Evolutionary conservation across 2,113 vertebrate species (phyloP), one percentile per base, ranked within the genome.

Genomic region (Coptodon rendalli): DNA sequence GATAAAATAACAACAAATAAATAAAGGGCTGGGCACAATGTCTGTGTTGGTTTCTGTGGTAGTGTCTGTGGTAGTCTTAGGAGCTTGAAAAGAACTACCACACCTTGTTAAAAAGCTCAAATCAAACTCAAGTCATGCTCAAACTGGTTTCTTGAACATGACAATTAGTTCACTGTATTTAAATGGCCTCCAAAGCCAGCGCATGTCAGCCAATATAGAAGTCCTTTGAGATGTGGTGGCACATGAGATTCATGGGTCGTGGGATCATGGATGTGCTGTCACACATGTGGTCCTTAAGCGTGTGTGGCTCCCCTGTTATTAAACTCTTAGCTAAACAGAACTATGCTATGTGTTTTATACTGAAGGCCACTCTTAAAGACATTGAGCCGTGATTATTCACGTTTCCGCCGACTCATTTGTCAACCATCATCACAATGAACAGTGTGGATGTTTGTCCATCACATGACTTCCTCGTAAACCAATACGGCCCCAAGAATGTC

Each of bases 391-490:
- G 81, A 87, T 73, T 48, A 14, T 63, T 87, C 80, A 53, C 22
- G 8, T 53, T 71, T 68, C 19, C 27, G n/a, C 19, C 17, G 9
- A 22, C 86, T 88, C 59, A 31, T 88, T 82, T 81, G 86, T 89
- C 87, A 92, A 54, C 83, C 48, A 6, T 79, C 52, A 57, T 89
- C 81, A 40, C 1, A 2, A 38, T 48, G 43, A 56, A n/a, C 34
- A 86, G 85, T 86, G 81, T 85, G 17, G 48, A 80, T 36, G 43
- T 80, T 86, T 10, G 31, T 40, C 78, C 40, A 7, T 89, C 78
- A 86, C 80, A 24, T 76, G 89, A 91, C 92, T 86, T 85, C 38
- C 76, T 73, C 2, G 36, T 87, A 87, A 91, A 59, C n/a, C 22
- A 29, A 84, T 83, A 36, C 59, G 7, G 13, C 16, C 3, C 24